Evolutionary conservation across 92 coral and sea anemone genomes (phyloP), one percentile per base, ranked within the genome.

Genomic region (Phymanthus crucifer): DNA sequence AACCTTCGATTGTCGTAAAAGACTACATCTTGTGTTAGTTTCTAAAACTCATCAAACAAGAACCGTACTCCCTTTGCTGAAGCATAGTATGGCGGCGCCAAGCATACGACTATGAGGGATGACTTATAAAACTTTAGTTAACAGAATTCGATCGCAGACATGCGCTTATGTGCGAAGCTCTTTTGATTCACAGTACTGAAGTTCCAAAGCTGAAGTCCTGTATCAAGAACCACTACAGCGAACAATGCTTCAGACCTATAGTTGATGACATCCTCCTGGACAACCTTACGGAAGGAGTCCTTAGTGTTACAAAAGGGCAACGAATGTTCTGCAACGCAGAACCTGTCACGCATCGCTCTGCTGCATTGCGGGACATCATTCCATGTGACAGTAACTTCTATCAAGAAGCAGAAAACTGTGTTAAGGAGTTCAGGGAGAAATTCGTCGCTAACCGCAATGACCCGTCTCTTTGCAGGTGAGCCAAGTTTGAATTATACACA

Each of bases 251-350:
- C 21, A 10, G 3, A 10, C 80, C 80, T 50, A n/a, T 57, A 8
- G 80, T 76, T 35, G 71, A 57, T 71, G 38, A 57, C 48, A 57
- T 56, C 43, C 80, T 57, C 26, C 80, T 76, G 8, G 27, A 76
- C 21, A 34, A 76, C 7, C 80, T 76, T 32, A 33, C 4, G 2
- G 11, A 76, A 4, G 56, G 46, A 10, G 40, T 76, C 19, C 35
- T 34, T 5, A 34, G 33, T 11, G 65, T 66, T 17, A 26, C 80
- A 16, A 57, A 40, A 32, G 80, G 32, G 19, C 48, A 23, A 38
- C 57, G 80, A 24, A 32, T 76, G 70, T 76, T 76, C 80, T 76
- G 80, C 58, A 40, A 57, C 56, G 80, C 80, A 3, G 34, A 27
- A 2, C 35, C 35, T 23, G 45, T 37, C 21, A 34, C 71, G 16